These are phyloP conservation scores for Thaleichthys pacificus DNA, from an alignment of 2,797 vertebrate genomes.

Conservation along the genomic window DNA sequence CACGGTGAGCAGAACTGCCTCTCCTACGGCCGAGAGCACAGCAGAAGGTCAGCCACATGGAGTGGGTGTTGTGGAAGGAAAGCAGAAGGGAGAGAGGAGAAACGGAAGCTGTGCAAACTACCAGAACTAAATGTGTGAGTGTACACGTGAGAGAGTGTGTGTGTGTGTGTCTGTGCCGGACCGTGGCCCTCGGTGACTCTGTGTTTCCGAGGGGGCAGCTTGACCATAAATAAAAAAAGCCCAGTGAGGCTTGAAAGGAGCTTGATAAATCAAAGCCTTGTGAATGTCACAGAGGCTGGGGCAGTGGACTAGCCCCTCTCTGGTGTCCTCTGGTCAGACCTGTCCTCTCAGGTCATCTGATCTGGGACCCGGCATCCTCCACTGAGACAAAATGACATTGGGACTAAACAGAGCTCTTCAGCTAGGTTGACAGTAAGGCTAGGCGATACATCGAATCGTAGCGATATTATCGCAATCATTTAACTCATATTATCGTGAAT, in stretches of 20 bases:
- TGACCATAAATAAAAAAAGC: constrained; percentile 17
- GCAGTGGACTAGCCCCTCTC: constrained; percentile 18
- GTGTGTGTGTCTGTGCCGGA: background rate
- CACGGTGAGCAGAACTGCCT: constrained; percentile 32
- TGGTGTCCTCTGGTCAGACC: background rate
- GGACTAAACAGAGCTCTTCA: background rate
- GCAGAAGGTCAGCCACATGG: constrained; percentile 56
- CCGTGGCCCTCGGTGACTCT: background rate
- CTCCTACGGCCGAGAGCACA: constrained; percentile 18
- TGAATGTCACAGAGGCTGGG: constrained; percentile 11
- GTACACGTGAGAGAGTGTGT: constrained; percentile 6
- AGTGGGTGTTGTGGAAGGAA: constrained; percentile 29
- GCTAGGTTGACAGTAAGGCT: background rate
- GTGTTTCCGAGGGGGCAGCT: constrained; percentile 26
- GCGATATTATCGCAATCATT: no score
- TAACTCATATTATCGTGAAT: no score
- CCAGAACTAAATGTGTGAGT: constrained; percentile 7
- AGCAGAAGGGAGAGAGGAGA: constrained; percentile 8
- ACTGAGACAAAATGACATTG: background rate
- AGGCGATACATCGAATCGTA: background rate
- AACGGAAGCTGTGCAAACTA: background rate
- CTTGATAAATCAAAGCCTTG: constrained; percentile 31
- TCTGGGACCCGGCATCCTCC: background rate
- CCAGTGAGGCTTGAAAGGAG: constrained; percentile 22
- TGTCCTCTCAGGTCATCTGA: background rate